phyloP scores from a whole-genome alignment of 2,113 vertebrate genomes.

The Colius striatus region DNA sequence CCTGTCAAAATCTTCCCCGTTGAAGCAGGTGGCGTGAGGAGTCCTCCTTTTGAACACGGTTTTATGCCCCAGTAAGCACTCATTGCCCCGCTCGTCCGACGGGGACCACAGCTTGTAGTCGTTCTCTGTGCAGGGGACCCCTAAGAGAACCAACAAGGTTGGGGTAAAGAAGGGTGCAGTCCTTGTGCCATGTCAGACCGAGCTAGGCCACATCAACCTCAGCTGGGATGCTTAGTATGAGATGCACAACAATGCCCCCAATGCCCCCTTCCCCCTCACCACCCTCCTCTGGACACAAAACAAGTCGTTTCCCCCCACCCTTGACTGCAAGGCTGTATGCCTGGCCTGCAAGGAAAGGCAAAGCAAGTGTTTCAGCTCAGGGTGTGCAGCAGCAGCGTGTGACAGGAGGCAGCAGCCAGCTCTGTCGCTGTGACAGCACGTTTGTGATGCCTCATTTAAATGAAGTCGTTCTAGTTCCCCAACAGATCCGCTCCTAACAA shows the following conservation, averaged over 20 bases:
- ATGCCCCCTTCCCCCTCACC: background rate
- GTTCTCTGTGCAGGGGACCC: conserved; percentile 91
- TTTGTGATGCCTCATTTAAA: background rate
- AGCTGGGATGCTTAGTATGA: background rate
- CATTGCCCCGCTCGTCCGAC: conserved; percentile 92
- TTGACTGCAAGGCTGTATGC: background rate
- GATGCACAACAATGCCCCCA: rapidly evolving
- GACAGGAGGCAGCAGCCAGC: conserved; percentile 6
- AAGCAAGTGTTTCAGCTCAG: background rate
- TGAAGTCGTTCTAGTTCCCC: conserved; percentile 30
- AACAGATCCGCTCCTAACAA: background rate
- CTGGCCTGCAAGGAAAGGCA: background rate
- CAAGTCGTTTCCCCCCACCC: rapidly evolving
- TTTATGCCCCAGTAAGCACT: conserved; percentile 92
- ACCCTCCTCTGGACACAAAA: background rate
- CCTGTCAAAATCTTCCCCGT: conserved; percentile 95
- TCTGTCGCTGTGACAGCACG: background rate
- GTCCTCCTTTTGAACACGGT: conserved; percentile 92
- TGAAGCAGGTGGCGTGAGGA: conserved; percentile 94
- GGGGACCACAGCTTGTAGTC: conserved; percentile 99
- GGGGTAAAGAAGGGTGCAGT: background rate
- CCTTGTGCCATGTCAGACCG: background rate
- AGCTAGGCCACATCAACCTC: background rate
- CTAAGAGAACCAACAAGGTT: conserved; percentile 61
- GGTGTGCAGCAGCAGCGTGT: rapidly evolving